These are phyloP conservation scores for Enteromius argenteus DNA, from an alignment of 2,797 vertebrate genomes.

Conservation along the genomic window DNA sequence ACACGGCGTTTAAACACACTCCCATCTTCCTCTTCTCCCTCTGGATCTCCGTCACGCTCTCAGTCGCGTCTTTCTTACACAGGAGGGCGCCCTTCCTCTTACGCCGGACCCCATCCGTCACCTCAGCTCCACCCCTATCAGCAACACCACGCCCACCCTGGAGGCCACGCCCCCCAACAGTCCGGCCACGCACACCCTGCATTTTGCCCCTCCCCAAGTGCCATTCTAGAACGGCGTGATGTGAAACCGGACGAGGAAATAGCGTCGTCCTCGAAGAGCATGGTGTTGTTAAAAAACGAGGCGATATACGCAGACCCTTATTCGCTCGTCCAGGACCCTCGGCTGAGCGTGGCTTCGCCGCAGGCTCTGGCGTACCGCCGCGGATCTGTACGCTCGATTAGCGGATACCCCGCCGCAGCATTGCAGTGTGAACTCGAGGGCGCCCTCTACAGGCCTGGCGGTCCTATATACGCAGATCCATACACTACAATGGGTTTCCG, in stretches of 20 bases:
- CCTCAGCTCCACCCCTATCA: constrained; percentile 71
- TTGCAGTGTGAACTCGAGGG: constrained; percentile 93
- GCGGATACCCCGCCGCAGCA: constrained; percentile 91
- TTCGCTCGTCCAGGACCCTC: constrained; percentile 86
- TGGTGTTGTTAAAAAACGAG: constrained; percentile 93
- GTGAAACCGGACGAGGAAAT: constrained; percentile 94
- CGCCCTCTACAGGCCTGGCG: constrained; percentile 87
- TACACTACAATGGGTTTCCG: constrained; percentile 83
- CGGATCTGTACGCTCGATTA: constrained; percentile 89
- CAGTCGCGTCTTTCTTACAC: constrained; percentile 92
- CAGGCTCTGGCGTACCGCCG: constrained; percentile 91
- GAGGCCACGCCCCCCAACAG: constrained; percentile 76
- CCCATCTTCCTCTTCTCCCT: constrained; percentile 86
- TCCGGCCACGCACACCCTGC: constrained; percentile 74
- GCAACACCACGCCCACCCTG: constrained; percentile 80
- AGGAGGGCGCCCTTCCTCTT: constrained; percentile 90
- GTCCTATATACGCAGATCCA: constrained; percentile 76
- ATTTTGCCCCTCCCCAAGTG: constrained; percentile 92
- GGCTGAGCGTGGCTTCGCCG: constrained; percentile 89
- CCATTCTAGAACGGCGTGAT: constrained; percentile 94
- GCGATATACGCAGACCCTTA: constrained; percentile 94
- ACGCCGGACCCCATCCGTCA: constrained; percentile 83
- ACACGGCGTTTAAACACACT: constrained; percentile 87
- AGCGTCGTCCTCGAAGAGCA: constrained; percentile 81
- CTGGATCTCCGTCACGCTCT: constrained; percentile 84